Evolutionary conservation across 2,113 vertebrate species (phyloP), one percentile per base, ranked within the genome.

Genomic region (Rafetus swinhoei): DNA sequence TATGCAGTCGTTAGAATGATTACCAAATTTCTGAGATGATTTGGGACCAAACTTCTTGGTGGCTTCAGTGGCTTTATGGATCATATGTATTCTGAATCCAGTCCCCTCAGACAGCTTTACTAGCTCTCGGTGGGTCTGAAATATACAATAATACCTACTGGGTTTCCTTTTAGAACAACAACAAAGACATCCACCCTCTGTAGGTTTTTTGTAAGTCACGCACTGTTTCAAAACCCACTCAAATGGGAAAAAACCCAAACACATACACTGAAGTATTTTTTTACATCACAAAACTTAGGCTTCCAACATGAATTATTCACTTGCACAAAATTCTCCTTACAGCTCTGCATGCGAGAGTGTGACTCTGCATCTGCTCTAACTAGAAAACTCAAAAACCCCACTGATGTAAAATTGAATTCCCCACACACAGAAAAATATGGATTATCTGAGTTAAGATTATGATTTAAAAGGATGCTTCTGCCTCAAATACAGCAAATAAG

Each of bases 21-120:
- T 98, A 99, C 99, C 99, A 59, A 99, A 99, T 97, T 99, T 99
- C 96, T 98, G 99, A 69, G 98, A 98, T 10, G 99, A 99, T 86
- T 98, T 98, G 77, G 99, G 98, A 19, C 99, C 99, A 88, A 99
- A 99, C 96, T 99, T 99, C 97, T 99, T 99, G 25, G 98, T 98
- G 62, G 99, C 99, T 62, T 99, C 97, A 65, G 98, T 97, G 81
- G 99, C 98, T 98, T 99, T 99, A 96, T 99, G 98, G 82, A 99
- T 99, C 98, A 99, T 99, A 84, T 99, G 99, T 97, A 99, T 98
- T 69, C 99, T 98, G 96, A 99, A 99, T 85, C 99, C 99, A 0
- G 98, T 97, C 56, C 99, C 99, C 53, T 99, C 99, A 0, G 99
- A 99, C 90, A 99, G 93, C 91, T 99, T 99, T 84, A 99, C 96